Evolutionary conservation across 2,888 invertebrate species (phyloP).

Genomic region (Ornithoptera alexandrae): DNA sequence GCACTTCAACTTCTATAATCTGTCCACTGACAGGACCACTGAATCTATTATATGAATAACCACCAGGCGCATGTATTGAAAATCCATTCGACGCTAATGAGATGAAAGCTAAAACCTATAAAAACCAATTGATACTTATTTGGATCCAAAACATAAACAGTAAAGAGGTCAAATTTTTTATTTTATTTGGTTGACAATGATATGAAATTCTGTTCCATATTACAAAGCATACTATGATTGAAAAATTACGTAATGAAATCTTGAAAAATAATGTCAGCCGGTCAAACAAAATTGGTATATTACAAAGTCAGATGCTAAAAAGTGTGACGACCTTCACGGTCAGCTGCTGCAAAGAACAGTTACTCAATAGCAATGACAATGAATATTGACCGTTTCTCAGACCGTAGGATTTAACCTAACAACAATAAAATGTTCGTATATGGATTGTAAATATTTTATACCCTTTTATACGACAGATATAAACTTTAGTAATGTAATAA

Average conservation of each 20-base stretch:
- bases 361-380: conserved; percentile 65
- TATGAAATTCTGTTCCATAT: background rate
- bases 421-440: background rate
- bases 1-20: conserved; percentile 78
- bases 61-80: conserved; percentile 65
- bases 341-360: conserved; percentile 47
- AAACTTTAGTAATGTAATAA: too few relatives aligned
- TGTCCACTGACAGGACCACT: conserved; percentile 87
- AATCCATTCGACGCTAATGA: conserved; percentile 49
- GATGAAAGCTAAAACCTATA: conserved; percentile 55
- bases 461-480: too few relatives aligned
- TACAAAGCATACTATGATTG: background rate
- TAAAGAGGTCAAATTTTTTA: background rate
- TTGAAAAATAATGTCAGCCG: conserved; percentile 13
- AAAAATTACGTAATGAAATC: conserved; percentile 11
- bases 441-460: too few relatives aligned
- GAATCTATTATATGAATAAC: conserved; percentile 86
- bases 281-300: conserved; percentile 13
- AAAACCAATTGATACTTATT: conserved; percentile 25
- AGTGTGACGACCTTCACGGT: conserved; percentile 68
- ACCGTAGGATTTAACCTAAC: background rate
- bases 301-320: conserved; percentile 36
- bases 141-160: too few relatives aligned
- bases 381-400: conserved; percentile 49
- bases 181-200: background rate